Conservation (phyloP, 2,113 vertebrate genomes). For the Deroptyus accipitrinus region DNA sequence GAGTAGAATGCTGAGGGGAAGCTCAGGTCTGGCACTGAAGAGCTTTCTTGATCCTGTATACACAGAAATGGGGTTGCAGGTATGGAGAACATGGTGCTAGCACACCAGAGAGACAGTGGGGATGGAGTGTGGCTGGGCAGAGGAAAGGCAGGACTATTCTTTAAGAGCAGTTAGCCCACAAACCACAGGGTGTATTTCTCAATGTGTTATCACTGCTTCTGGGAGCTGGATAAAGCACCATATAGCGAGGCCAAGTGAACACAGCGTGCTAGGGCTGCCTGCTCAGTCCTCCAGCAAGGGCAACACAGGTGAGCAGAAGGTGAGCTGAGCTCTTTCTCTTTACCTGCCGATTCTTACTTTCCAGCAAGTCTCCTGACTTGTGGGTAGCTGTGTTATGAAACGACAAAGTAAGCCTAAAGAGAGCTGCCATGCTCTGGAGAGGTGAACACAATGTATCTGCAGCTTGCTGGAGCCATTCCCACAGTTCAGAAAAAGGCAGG, state of each 20-base stretch:
- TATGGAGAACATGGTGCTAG: background rate
- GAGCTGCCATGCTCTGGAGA: background rate
- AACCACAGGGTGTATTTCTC: background rate
- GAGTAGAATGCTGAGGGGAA: background rate
- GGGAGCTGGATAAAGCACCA: background rate
- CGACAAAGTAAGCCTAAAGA: background rate
- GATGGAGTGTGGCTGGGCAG: background rate
- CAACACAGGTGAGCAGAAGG: background rate
- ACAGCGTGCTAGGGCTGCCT: background rate
- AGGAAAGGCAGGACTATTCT: background rate
- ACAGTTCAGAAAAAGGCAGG: background rate
- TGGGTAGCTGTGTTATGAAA: background rate
- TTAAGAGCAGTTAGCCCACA: background rate
- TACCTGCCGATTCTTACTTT: background rate
- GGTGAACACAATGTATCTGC: accelerated
- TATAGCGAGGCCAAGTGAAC: accelerated
- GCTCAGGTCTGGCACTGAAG: background rate
- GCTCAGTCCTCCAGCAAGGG: background rate
- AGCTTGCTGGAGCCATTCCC: background rate
- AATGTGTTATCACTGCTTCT: background rate
- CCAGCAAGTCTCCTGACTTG: background rate
- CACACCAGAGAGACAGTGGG: background rate
- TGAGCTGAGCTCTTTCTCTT: background rate
- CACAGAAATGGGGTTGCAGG: background rate
- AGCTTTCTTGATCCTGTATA: background rate